These are phyloP conservation scores for Rotaria magnacalcarata DNA, from an alignment of 2,888 invertebrate species.

Conservation along the genomic window DNA sequence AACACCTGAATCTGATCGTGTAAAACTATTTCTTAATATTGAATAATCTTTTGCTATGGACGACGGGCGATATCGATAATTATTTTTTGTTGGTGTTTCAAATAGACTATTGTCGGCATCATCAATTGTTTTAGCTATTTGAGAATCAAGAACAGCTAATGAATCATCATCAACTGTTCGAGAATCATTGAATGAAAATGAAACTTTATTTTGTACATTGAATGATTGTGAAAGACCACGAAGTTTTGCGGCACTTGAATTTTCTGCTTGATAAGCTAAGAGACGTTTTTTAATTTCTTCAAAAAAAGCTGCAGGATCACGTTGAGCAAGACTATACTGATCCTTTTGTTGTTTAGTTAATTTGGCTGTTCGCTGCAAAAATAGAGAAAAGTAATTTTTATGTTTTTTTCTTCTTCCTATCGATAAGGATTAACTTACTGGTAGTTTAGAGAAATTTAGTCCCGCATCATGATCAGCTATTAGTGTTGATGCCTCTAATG, in stretches of 20 bases:
- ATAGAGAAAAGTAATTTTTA: background rate
- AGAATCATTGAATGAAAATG: background rate
- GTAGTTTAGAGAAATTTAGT: background rate
- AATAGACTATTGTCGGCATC: slow-evolving; percentile 17
- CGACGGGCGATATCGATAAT: background rate
- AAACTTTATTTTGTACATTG: slow-evolving; percentile 15
- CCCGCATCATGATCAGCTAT: background rate
- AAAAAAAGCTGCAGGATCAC: slow-evolving; percentile 31
- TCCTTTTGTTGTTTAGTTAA: slow-evolving; percentile 1
- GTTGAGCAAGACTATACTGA: slow-evolving; percentile 17
- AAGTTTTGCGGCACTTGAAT: background rate
- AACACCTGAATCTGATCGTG: slow-evolving; percentile 1
- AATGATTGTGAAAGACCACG: slow-evolving; percentile 1
- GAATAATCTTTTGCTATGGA: background rate
- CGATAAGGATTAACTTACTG: background rate
- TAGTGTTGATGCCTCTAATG: background rate
- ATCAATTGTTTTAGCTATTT: background rate
- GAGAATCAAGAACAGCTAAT: slow-evolving; percentile 16
- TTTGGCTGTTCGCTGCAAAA: background rate
- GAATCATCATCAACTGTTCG: slow-evolving; percentile 8
- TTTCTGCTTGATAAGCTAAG: background rate
- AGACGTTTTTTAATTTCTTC: slow-evolving; percentile 8
- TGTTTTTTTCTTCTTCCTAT: too few species aligned
- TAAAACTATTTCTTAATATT: slow-evolving; percentile 34
- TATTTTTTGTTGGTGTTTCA: background rate